Evolutionary conservation across 2,888 invertebrate species (phyloP).

Genomic region (Piscicola geometra): DNA sequence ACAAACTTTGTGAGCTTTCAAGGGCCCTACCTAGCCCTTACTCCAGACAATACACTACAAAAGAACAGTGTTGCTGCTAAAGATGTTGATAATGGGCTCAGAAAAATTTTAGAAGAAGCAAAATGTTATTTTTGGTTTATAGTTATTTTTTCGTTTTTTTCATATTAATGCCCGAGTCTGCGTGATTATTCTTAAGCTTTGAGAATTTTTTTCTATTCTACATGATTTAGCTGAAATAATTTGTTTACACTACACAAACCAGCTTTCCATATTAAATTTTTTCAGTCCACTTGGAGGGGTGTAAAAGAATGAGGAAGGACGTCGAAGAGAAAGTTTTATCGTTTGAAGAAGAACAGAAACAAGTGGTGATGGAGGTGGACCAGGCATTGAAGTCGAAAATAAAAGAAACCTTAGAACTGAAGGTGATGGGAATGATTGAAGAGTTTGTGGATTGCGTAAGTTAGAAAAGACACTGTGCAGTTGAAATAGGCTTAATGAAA

Average conservation of each 20-base stretch:
- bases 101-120: neutral
- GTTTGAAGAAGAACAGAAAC: neutral
- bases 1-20: neutral
- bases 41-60: neutral
- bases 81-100: neutral
- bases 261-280: no score
- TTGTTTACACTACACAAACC: neutral
- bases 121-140: no score
- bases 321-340: neutral
- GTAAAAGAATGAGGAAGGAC: neutral
- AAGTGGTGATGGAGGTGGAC: neutral
- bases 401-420: neutral
- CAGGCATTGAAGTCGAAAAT: neutral
- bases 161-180: no score
- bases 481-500: neutral
- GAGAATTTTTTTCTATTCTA: no score
- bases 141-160: no score
- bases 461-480: neutral
- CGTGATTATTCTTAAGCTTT: no score
- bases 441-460: no score
- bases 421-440: no score
- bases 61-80: neutral
- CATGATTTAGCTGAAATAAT: no score
- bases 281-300: neutral
- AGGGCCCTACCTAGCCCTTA: neutral